A percentile compares a stretch with the other conserved stretches of the same genome.
Evolutionary conservation across 2,888 invertebrate species (phyloP).

Genomic region (Dynastes grantii): DNA sequence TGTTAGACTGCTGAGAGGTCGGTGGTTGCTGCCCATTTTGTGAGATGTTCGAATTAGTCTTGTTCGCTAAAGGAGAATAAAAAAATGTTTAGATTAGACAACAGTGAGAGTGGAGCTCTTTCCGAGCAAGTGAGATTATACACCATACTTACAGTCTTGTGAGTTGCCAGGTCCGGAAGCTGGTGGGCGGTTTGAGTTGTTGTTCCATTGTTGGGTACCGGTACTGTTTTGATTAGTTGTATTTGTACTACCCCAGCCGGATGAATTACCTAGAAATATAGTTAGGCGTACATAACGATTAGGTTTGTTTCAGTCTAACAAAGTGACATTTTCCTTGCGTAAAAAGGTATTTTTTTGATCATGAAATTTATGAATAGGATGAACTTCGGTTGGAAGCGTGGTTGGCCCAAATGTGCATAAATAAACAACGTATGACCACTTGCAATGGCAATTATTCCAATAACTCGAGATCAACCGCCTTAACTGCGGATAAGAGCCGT

Average conservation of each 20-base stretch:
- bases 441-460: too few relatives aligned
- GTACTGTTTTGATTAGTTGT: constrained; percentile 68
- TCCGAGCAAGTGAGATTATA: too few relatives aligned
- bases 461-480: too few relatives aligned
- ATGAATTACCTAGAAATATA: constrained; percentile 64
- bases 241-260: constrained; percentile 73
- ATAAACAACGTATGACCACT: too few relatives aligned
- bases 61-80: constrained; percentile 62
- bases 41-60: constrained; percentile 70
- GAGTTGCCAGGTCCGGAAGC: constrained; percentile 64
- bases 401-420: too few relatives aligned
- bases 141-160: constrained; percentile 65
- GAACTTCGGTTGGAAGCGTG: too few relatives aligned
- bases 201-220: constrained; percentile 69
- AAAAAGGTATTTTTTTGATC: too few relatives aligned
- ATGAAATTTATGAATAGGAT: too few relatives aligned
- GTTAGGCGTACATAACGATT: constrained; percentile 50
- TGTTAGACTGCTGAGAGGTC: constrained; percentile 65
- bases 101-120: neutral
- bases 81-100: neutral
- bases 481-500: too few relatives aligned
- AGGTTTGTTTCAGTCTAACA: too few relatives aligned
- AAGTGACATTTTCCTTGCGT: too few relatives aligned
- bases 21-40: constrained; percentile 68
- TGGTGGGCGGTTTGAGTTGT: constrained; percentile 68